These are phyloP conservation scores for Agrochola lychnidis DNA, from an alignment of 2,888 invertebrate genomes.

Conservation along the genomic window DNA sequence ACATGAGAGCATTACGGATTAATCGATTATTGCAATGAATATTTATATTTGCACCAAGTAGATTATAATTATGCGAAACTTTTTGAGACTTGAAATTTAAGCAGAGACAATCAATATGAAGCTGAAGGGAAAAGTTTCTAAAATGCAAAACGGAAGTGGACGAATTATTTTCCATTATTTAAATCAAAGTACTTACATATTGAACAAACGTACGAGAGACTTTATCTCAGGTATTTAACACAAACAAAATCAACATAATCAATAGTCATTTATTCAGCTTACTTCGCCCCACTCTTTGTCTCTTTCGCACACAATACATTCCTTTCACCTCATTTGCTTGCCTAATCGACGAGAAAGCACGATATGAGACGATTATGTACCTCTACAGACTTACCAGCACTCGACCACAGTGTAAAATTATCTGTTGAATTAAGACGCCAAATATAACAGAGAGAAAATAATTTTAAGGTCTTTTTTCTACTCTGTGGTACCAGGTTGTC, in stretches of 20 bases:
- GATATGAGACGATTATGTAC: slow-evolving; percentile 81
- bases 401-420: slow-evolving; percentile 60
- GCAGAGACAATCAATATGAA: not conserved
- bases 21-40: slow-evolving; percentile 4
- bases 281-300: slow-evolving; percentile 70
- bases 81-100: not conserved
- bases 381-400: slow-evolving; percentile 59
- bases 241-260: slow-evolving; percentile 68
- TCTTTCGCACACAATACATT: slow-evolving; percentile 78
- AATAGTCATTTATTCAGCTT: slow-evolving; percentile 72
- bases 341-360: slow-evolving; percentile 82
- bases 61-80: not conserved
- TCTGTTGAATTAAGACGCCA: not conserved
- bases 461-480: slow-evolving; percentile 9
- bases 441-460: slow-evolving; percentile 24
- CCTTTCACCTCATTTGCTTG: slow-evolving; percentile 80
- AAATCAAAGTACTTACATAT: slow-evolving; percentile 17
- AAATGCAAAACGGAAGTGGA: not conserved
- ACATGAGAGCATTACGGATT: not conserved
- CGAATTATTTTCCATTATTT: slow-evolving; percentile 22
- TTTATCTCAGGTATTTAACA: slow-evolving; percentile 57
- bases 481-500: slow-evolving; percentile 58
- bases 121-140: not conserved
- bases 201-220: slow-evolving; percentile 17
- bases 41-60: not conserved